These are phyloP conservation scores for Ardeotis arabs DNA, from an alignment of 2,113 vertebrate species.

Conservation along the genomic window DNA sequence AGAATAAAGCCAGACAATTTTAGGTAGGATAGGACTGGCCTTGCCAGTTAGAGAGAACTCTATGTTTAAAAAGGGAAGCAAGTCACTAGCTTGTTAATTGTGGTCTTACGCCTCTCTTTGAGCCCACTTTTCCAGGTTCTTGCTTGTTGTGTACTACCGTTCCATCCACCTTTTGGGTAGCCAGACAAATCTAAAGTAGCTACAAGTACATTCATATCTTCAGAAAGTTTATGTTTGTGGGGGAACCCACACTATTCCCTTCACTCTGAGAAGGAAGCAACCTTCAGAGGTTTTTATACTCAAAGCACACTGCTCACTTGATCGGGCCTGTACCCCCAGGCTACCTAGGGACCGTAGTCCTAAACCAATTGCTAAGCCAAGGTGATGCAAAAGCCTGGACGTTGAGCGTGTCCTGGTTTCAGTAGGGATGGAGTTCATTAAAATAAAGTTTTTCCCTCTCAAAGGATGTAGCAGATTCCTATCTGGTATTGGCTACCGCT, in stretches of 20 bases:
- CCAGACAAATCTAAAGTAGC: not conserved
- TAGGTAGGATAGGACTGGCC: not conserved
- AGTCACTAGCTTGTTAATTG: not conserved
- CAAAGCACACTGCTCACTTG: not conserved
- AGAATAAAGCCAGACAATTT: not conserved
- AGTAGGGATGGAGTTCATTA: too few species aligned
- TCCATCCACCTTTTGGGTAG: not conserved
- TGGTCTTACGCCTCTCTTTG: not conserved
- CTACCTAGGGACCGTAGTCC: not conserved
- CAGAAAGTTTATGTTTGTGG: not conserved
- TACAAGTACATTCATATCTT: rapidly evolving
- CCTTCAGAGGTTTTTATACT: not conserved
- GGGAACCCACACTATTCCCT: not conserved
- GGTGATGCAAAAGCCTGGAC: not conserved
- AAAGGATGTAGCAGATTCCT: not conserved
- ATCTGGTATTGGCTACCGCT: not conserved
- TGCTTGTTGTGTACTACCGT: not conserved
- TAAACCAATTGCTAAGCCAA: not conserved
- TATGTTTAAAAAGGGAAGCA: not conserved
- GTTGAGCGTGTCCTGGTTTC: not conserved
- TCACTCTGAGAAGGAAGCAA: not conserved
- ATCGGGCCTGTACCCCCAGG: not conserved
- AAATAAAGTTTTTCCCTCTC: not conserved
- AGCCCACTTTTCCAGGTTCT: not conserved
- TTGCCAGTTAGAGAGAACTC: not conserved